A percentile compares a stretch with the other conserved stretches of the same genome.
phyloP scores from a whole-genome alignment of 2,797 vertebrate genomes.

The Nannoperca obscura region DNA sequence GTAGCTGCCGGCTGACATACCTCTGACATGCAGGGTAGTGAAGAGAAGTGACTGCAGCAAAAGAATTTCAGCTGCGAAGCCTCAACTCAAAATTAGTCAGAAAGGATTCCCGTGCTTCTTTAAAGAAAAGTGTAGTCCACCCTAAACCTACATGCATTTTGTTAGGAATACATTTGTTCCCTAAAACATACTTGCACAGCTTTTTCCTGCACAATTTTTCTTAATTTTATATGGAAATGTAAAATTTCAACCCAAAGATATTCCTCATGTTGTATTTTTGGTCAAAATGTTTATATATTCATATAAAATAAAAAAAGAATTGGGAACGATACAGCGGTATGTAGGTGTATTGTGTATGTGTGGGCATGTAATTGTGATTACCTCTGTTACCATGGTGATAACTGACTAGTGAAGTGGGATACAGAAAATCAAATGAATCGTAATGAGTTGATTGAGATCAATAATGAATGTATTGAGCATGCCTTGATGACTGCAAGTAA shows the following conservation, averaged over 20 bases:
- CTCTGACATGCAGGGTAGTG: slow-evolving; percentile 23
- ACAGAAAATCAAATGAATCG: not conserved
- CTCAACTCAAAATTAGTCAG: not conserved
- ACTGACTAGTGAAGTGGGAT: not conserved
- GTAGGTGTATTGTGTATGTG: not conserved
- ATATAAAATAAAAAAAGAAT: not conserved
- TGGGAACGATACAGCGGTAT: not conserved
- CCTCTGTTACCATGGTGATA: not conserved
- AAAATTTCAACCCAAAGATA: not conserved
- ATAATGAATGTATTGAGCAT: not conserved
- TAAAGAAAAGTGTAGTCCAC: not conserved
- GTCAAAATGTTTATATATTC: not conserved
- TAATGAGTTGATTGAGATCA: slow-evolving; percentile 10
- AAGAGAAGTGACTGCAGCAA: slow-evolving; percentile 33
- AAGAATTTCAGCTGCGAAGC: slow-evolving; percentile 16
- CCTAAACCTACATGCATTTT: not conserved
- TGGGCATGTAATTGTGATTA: not conserved
- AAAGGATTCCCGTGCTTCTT: not conserved
- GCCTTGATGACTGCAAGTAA: not conserved
- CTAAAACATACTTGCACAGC: not conserved
- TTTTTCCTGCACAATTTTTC: not conserved
- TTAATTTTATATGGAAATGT: not conserved
- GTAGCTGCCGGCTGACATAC: slow-evolving; percentile 44
- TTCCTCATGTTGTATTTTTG: not conserved
- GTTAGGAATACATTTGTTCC: not conserved